Conservation (phyloP, 2,888 invertebrate species). For the Apocheima hispidaria region DNA sequence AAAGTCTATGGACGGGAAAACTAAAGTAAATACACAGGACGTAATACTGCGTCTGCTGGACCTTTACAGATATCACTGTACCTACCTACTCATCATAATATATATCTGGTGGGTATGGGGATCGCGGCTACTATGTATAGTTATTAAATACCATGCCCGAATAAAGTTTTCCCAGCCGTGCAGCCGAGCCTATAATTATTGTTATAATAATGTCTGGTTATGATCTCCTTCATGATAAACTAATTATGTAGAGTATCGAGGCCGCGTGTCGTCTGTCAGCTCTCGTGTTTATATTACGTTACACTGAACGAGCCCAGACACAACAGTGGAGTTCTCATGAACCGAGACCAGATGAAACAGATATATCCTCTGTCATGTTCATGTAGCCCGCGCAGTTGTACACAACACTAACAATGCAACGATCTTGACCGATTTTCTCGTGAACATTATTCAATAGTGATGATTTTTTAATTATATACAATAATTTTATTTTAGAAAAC, state of each 20-base stretch:
- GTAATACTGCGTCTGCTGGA: no score
- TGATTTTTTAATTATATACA: neutral
- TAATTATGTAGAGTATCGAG: neutral
- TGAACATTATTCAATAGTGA: conserved; percentile 6
- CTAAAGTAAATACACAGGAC: no score
- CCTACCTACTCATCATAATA: no score
- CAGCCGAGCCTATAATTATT: neutral
- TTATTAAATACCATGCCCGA: no score
- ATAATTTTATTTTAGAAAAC: no score
- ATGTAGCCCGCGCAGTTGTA: neutral
- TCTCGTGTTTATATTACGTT: conserved; percentile 9
- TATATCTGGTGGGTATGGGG: no score
- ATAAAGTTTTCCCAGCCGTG: neutral
- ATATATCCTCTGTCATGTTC: neutral
- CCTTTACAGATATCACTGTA: no score
- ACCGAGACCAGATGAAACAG: conserved; percentile 13
- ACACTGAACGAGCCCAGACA: conserved; percentile 7
- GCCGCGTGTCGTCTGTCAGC: conserved; percentile 9
- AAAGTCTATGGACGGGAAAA: no score
- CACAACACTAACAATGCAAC: conserved; percentile 4
- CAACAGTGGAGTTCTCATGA: conserved; percentile 21
- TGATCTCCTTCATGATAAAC: conserved; percentile 6
- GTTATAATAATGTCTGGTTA: conserved; percentile 15
- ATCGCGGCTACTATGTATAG: no score
- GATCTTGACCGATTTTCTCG: conserved; percentile 36